Evolutionary conservation across 2,888 invertebrate species (phyloP).

Genomic region (Resseliella maxima): DNA sequence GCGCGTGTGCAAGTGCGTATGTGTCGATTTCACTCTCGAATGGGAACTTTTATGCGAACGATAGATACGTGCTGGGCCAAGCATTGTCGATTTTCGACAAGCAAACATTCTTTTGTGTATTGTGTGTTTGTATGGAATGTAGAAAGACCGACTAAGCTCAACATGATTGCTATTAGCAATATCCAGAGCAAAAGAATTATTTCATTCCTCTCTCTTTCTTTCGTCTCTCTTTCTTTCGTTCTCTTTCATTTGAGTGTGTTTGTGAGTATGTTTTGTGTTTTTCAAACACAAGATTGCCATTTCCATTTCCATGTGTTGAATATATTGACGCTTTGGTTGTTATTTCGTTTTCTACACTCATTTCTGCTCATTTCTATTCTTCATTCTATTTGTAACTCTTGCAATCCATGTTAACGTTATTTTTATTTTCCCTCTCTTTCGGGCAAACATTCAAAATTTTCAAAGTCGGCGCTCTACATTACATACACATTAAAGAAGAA

Average conservation of each 20-base stretch:
- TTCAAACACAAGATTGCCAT: background rate
- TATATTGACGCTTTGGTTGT: background rate
- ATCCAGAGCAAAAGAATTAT: slow-evolving; percentile 29
- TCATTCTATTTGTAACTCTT: slow-evolving; percentile 13
- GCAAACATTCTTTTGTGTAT: background rate
- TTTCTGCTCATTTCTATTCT: background rate
- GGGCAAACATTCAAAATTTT: no score
- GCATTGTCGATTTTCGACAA: background rate
- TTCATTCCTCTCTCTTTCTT: background rate
- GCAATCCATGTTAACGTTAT: background rate
- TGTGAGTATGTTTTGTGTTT: no score
- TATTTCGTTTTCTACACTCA: no score
- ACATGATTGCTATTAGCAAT: background rate
- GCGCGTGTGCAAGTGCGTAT: no score
- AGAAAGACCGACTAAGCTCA: background rate
- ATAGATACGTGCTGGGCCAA: background rate
- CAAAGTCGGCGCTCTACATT: no score
- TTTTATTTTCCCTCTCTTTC: no score
- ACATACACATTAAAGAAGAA: background rate
- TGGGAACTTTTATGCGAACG: slow-evolving; percentile 14
- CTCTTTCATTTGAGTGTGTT: background rate
- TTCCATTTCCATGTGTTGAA: background rate
- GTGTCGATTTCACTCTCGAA: slow-evolving; percentile 34
- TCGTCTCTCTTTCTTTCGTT: background rate
- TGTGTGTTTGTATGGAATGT: background rate